Evolutionary conservation across 2,113 vertebrate species (phyloP).

Genomic region (Maccullochella peelii): DNA sequence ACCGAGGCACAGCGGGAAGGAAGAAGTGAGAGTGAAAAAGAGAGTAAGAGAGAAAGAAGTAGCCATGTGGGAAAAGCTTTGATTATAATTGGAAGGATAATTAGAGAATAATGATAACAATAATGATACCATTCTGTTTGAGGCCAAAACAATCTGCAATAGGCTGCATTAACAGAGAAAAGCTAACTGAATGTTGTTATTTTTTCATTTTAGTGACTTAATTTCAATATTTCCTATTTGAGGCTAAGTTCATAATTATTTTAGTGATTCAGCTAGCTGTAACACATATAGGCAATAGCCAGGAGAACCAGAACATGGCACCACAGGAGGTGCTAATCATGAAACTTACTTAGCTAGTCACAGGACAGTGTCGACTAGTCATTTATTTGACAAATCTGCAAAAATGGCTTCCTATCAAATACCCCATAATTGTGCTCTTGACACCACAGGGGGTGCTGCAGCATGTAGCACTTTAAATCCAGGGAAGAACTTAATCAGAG

Average conservation of each 20-base stretch:
- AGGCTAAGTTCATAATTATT: slow-evolving; percentile 41
- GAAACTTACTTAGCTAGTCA: slow-evolving; percentile 44
- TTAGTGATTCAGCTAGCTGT: slow-evolving; percentile 40
- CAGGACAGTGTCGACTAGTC: slow-evolving; percentile 33
- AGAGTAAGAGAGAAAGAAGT: slow-evolving; percentile 21
- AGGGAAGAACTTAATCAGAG: slow-evolving; percentile 22
- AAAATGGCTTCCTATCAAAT: slow-evolving; percentile 56
- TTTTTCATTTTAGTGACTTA: slow-evolving; percentile 40
- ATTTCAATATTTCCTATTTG: slow-evolving; percentile 47
- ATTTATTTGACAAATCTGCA: slow-evolving; percentile 60
- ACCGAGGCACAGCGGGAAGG: neutral
- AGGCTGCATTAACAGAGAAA: slow-evolving; percentile 35
- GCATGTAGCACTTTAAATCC: slow-evolving; percentile 9
- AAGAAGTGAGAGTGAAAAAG: neutral
- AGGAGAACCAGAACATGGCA: slow-evolving; percentile 29
- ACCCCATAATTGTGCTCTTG: slow-evolving; percentile 54
- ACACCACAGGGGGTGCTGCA: slow-evolving; percentile 30
- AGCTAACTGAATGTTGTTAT: slow-evolving; percentile 27
- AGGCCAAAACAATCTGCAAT: slow-evolving; percentile 49
- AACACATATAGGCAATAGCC: slow-evolving; percentile 57
- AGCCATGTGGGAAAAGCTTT: slow-evolving; percentile 53
- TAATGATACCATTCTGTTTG: slow-evolving; percentile 59
- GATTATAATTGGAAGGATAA: slow-evolving; percentile 67
- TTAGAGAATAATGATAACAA: slow-evolving; percentile 64
- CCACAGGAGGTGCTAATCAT: slow-evolving; percentile 61